Evolutionary conservation across 2,113 vertebrate species (phyloP), one percentile per base, ranked within the genome.

Genomic region (Passer montanus): DNA sequence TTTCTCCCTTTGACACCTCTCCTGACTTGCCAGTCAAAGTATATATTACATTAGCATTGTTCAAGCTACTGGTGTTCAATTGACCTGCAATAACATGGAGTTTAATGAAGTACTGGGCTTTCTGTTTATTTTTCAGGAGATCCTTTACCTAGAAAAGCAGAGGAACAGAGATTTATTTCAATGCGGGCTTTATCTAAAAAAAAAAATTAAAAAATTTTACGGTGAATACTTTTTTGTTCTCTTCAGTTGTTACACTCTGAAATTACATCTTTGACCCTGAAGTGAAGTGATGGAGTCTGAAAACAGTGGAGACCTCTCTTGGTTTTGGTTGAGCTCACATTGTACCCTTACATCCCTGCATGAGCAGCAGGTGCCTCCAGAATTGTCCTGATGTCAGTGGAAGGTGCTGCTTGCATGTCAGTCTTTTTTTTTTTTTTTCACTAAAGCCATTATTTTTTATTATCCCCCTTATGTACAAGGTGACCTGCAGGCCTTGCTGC

Each of bases 61-160:
- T 98, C 97, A 99, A 96, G 9, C 18, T 87, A n/a, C 97, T 97
- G 4, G 93, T 96, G 27, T 94, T 94, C 96, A 99, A 91, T 49
- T 98, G 98, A 24, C 98, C 99, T 6, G 99, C 98, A 58, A 99
- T 98, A 94, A 99, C 91, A 90, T 99, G 99, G 56, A 99, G 98
- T 73, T 99, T 99, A 82, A 98, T 96, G 3, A 99, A 98, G 97
- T 99, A 98, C 30, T 96, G 97, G 23, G 98, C 97, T 64, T 97
- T 98, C 55, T 97, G 72, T 7, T 77, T 56, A 43, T 99, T 91
- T 5, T 93, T 90, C 44, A 98, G 92, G 84, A 99, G 96, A 39
- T 97, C 95, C 50, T 96, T 98, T 76, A 99, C 62, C 99, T 98
- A 87, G 79, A 92, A 96, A 77, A 93, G 43, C 18, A 94, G 63